Evolutionary conservation across 2,797 vertebrate genomes (phyloP).

Genomic region (Coranthus polyacanthus): DNA sequence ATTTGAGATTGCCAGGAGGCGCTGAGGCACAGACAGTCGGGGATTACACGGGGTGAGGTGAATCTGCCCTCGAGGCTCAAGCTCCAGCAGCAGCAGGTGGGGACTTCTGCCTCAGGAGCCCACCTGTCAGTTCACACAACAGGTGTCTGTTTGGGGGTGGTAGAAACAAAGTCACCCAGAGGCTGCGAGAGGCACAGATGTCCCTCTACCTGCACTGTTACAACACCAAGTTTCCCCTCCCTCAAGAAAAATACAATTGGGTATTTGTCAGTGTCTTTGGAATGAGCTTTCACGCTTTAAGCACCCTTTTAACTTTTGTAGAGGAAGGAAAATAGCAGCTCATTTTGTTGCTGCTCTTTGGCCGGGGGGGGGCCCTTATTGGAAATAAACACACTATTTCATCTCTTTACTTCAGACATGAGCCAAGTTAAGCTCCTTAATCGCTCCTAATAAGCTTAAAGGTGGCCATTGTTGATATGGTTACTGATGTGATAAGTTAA

Average conservation of each 20-base stretch:
- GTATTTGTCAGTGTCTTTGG: neutral
- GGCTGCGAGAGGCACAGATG: slow-evolving; percentile 23
- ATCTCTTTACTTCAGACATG: slow-evolving; percentile 62
- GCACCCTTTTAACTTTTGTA: slow-evolving; percentile 9
- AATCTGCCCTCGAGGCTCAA: slow-evolving; percentile 34
- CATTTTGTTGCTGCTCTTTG: neutral
- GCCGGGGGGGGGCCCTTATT: neutral
- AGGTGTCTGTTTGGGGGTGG: slow-evolving; percentile 47
- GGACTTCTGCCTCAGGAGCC: slow-evolving; percentile 34
- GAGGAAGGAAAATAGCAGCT: neutral
- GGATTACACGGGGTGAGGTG: slow-evolving; percentile 43
- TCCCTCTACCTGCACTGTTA: slow-evolving; percentile 21
- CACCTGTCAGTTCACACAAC: slow-evolving; percentile 58
- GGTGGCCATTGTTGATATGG: slow-evolving; percentile 73
- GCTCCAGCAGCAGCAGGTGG: slow-evolving; percentile 37
- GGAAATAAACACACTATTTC: slow-evolving; percentile 56
- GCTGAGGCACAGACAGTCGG: slow-evolving; percentile 15
- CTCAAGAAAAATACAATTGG: slow-evolving; percentile 16
- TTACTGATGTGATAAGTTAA: slow-evolving; percentile 64
- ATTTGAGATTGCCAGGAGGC: slow-evolving; percentile 20
- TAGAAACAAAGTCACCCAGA: slow-evolving; percentile 23
- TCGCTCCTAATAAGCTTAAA: slow-evolving; percentile 80
- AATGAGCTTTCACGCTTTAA: slow-evolving; percentile 17
- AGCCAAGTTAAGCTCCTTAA: slow-evolving; percentile 73
- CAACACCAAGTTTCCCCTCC: slow-evolving; percentile 6